Conservation (phyloP, 2,113 vertebrate species). For the Hippolais icterina region DNA sequence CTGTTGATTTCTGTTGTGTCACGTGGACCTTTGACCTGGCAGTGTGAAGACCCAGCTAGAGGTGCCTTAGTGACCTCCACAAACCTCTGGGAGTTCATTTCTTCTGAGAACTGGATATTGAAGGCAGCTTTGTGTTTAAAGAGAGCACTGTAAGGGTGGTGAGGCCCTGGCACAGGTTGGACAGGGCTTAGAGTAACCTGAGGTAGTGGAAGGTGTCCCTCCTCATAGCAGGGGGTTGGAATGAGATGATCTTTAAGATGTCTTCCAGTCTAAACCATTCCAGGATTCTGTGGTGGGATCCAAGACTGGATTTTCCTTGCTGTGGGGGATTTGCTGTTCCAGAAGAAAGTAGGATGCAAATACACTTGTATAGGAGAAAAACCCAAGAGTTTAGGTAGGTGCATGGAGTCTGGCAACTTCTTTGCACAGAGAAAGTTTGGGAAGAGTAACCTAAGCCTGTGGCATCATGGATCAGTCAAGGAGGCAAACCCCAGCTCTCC, state of each 20-base stretch:
- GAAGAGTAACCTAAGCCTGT: neutral
- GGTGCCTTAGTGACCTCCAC: neutral
- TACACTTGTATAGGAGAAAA: neutral
- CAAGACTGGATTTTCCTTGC: neutral
- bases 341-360: neutral
- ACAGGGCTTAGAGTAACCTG: neutral
- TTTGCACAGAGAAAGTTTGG: neutral
- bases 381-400: neutral
- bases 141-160: neutral
- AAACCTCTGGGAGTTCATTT: neutral
- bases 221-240: neutral
- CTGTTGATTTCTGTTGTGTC: fast-evolving
- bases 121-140: neutral
- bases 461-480: neutral
- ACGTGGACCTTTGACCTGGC: neutral
- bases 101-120: neutral
- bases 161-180: neutral
- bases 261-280: neutral
- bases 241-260: neutral
- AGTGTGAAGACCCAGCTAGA: neutral
- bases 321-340: neutral
- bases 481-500: neutral
- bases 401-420: neutral
- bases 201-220: neutral
- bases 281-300: neutral